Percentiles rank a stretch among this genome's conserved stretches.
phyloP scores from a whole-genome alignment of 2,888 invertebrate species.

The Frankliniella fusca region DNA sequence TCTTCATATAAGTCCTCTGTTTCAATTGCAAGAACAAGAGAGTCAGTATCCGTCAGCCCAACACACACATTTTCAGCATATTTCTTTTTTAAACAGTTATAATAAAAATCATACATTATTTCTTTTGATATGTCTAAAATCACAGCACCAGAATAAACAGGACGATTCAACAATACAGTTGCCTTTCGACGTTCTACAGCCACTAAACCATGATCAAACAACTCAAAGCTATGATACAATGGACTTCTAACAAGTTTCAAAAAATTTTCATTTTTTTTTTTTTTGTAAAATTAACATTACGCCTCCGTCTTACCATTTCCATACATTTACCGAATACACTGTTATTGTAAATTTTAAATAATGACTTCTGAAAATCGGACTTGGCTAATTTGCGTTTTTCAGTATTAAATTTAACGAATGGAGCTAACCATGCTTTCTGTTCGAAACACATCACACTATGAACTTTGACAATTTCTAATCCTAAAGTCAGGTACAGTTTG shows the following conservation, averaged over 20 bases:
- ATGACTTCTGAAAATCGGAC: slow-evolving; percentile 2
- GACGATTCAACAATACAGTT: slow-evolving; percentile 27
- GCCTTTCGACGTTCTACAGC: neutral
- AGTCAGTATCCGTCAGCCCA: neutral
- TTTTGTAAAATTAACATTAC: too few species aligned
- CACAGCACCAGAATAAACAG: slow-evolving; percentile 40
- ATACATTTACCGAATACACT: slow-evolving; percentile 14
- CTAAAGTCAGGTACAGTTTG: neutral
- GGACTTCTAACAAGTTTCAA: neutral
- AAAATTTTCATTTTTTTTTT: neutral
- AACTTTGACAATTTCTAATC: slow-evolving; percentile 25
- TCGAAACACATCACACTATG: slow-evolving; percentile 1
- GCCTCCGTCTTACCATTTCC: neutral
- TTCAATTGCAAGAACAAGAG: too few species aligned
- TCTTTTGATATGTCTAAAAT: slow-evolving; percentile 41
- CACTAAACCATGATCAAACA: neutral
- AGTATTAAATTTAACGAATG: slow-evolving; percentile 19
- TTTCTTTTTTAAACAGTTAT: slow-evolving; percentile 37
- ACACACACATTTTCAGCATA: neutral
- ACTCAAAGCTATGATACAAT: neutral
- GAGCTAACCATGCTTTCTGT: neutral
- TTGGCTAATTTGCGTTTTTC: neutral
- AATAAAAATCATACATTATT: slow-evolving; percentile 41
- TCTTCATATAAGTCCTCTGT: neutral
- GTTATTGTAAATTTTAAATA: neutral